Evolutionary conservation across 2,888 invertebrate species (phyloP).

Genomic region (Tiphia femorata): DNA sequence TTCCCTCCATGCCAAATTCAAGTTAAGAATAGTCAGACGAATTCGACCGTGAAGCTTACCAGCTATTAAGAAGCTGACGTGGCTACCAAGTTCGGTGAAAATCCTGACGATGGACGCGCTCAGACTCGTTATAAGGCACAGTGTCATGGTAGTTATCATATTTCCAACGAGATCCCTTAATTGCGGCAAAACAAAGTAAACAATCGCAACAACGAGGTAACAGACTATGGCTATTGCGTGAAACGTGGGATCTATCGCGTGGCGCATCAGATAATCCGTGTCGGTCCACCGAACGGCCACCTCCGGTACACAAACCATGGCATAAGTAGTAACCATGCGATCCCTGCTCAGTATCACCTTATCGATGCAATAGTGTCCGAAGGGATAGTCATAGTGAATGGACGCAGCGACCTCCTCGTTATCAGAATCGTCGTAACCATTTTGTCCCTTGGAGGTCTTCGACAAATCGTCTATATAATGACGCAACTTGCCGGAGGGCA

Average conservation of each 20-base stretch:
- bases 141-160: slow-evolving; percentile 84
- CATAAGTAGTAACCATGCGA: slow-evolving; percentile 76
- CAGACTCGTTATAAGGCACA: slow-evolving; percentile 83
- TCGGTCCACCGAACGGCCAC: slow-evolving; percentile 81
- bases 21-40: no score
- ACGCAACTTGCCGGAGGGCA: slow-evolving; percentile 80
- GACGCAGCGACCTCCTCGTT: slow-evolving; percentile 63
- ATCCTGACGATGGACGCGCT: slow-evolving; percentile 83
- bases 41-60: slow-evolving; percentile 70
- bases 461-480: slow-evolving; percentile 75
- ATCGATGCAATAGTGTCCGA: slow-evolving; percentile 85
- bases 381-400: slow-evolving; percentile 78
- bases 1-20: no score
- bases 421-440: slow-evolving; percentile 65
- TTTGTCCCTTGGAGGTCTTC: slow-evolving; percentile 63
- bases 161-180: slow-evolving; percentile 86
- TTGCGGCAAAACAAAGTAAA: slow-evolving; percentile 87
- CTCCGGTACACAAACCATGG: slow-evolving; percentile 81
- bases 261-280: slow-evolving; percentile 80
- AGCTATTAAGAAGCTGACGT: slow-evolving; percentile 84
- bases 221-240: slow-evolving; percentile 81
- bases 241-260: slow-evolving; percentile 82
- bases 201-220: slow-evolving; percentile 79
- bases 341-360: slow-evolving; percentile 74
- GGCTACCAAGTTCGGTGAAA: slow-evolving; percentile 84